These are phyloP conservation scores for Axinella damicornis DNA, from an alignment of 37 sponge, comb jelly and placozoan genomes.

Conservation along the genomic window DNA sequence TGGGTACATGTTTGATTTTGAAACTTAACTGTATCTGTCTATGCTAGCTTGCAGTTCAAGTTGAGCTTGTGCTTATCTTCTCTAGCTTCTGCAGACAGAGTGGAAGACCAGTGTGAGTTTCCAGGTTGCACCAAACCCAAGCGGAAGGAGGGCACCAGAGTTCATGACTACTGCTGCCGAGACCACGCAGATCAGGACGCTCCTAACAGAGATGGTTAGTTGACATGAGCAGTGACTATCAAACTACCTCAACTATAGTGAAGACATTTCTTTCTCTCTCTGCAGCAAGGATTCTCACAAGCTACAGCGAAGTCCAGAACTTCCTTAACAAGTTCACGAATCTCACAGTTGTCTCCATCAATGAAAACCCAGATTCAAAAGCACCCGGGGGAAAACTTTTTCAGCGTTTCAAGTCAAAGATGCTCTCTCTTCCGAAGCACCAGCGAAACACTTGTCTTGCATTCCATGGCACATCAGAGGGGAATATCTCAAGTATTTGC, in stretches of 20 bases:
- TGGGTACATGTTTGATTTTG: too few relatives aligned
- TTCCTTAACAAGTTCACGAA: constrained; percentile 60
- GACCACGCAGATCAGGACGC: constrained; percentile 68
- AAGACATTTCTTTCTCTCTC: too few relatives aligned
- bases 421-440: constrained; percentile 34
- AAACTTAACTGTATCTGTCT: too few relatives aligned
- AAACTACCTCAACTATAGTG: too few relatives aligned
- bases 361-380: constrained; percentile 79
- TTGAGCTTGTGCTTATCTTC: neutral
- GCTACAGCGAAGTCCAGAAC: constrained; percentile 50
- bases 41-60: neutral
- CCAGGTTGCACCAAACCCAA: constrained; percentile 61
- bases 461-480: constrained; percentile 79
- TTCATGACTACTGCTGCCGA: constrained; percentile 75
- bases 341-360: constrained; percentile 51
- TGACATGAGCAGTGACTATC: too few relatives aligned
- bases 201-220: constrained; percentile 64
- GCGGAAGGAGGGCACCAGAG: constrained; percentile 28
- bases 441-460: constrained; percentile 79
- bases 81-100: constrained; percentile 11
- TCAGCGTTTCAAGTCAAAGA: constrained; percentile 53
- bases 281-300: constrained; percentile 55
- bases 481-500: constrained; percentile 79
- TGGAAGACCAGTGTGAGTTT: constrained; percentile 72
- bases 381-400: constrained; percentile 67